These are phyloP conservation scores for Drosophila falleni DNA, from an alignment of 2,888 invertebrate species.

Conservation along the genomic window DNA sequence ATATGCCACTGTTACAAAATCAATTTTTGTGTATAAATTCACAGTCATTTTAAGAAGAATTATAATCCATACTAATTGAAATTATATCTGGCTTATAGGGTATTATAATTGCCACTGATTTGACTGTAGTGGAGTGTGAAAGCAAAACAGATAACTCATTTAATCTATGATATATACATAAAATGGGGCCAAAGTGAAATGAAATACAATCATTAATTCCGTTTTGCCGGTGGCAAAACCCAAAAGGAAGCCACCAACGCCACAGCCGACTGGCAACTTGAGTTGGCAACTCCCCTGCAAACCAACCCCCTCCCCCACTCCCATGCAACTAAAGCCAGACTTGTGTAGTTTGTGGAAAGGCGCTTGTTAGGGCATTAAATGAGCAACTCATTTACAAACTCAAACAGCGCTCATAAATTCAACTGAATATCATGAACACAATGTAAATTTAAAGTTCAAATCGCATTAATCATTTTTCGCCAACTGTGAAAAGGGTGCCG, in stretches of 20 bases:
- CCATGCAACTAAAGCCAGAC: conserved; percentile 17
- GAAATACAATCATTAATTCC: conserved; percentile 78
- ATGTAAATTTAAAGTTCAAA: conserved; percentile 80
- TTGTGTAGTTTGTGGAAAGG: conserved; percentile 35
- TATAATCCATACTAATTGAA: background rate
- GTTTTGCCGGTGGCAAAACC: conserved; percentile 53
- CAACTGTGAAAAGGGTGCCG: conserved; percentile 56
- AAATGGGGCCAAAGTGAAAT: conserved; percentile 55
- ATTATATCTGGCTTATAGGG: background rate
- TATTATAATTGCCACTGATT: conserved; percentile 32
- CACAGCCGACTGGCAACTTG: conserved; percentile 19
- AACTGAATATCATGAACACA: conserved; percentile 79
- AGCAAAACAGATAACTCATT: conserved; percentile 55
- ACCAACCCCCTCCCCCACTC: background rate
- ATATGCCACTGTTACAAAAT: too few species aligned
- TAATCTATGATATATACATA: conserved; percentile 48
- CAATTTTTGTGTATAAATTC: too few species aligned
- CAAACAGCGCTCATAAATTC: conserved; percentile 80
- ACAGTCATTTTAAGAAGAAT: too few species aligned
- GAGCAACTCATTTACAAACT: conserved; percentile 81
- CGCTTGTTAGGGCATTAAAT: conserved; percentile 74
- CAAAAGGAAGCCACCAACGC: conserved; percentile 26
- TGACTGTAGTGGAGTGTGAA: conserved; percentile 6
- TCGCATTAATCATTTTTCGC: conserved; percentile 77
- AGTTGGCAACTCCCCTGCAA: conserved; percentile 23